Conservation (phyloP, 2,888 invertebrate species). For the Scaeva pyrastri region DNA sequence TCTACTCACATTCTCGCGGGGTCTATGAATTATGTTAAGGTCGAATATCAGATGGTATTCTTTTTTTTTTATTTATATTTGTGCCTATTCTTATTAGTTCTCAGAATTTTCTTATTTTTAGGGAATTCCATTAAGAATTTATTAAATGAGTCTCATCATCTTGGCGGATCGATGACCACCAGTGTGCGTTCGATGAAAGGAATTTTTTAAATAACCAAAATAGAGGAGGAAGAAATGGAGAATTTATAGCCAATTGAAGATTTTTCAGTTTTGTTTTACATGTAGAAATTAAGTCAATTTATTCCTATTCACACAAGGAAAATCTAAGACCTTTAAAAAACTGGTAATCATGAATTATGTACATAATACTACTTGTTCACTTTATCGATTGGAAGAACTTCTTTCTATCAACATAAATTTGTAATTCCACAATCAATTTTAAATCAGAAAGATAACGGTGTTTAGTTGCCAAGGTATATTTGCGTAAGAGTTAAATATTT, state of each 20-base stretch:
- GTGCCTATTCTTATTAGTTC: slow-evolving; percentile 60
- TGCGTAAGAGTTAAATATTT: not conserved
- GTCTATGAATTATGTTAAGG: slow-evolving; percentile 75
- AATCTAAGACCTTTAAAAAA: not conserved
- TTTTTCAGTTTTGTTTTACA: not conserved
- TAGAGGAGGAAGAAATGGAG: not conserved
- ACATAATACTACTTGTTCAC: not conserved
- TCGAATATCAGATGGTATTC: slow-evolving; percentile 69
- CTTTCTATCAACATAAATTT: not conserved
- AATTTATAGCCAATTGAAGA: not conserved
- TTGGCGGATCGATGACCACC: slow-evolving; percentile 48
- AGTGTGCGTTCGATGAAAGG: slow-evolving; percentile 21
- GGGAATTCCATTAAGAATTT: slow-evolving; percentile 57
- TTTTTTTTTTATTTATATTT: slow-evolving; percentile 19
- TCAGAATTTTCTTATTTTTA: slow-evolving; percentile 50
- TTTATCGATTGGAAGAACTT: not conserved
- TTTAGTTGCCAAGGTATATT: not conserved
- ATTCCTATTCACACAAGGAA: not conserved
- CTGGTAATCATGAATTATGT: not conserved
- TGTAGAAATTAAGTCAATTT: not conserved
- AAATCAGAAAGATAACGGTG: not conserved
- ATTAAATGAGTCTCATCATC: slow-evolving; percentile 15
- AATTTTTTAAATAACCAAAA: not conserved
- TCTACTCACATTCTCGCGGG: slow-evolving; percentile 41
- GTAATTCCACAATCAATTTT: not conserved